phyloP scores from a whole-genome alignment of 2,113 vertebrate species.

The Tachuris rubrigastra region DNA sequence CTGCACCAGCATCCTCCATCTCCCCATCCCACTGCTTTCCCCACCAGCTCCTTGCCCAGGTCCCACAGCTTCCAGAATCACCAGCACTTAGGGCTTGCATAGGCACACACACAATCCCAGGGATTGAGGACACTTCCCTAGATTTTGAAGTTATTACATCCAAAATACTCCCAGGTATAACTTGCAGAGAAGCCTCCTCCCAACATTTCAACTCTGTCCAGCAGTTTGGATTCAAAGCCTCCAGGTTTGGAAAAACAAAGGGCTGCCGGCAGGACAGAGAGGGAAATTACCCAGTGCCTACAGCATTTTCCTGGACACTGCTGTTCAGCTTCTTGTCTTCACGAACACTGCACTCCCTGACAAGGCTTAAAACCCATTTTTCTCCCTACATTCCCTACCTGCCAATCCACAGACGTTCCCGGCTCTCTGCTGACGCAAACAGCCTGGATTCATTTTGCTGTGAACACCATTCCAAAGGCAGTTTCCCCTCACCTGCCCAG shows the following conservation, averaged over 20 bases:
- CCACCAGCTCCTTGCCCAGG: neutral
- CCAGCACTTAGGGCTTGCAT: neutral
- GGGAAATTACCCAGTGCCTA: neutral
- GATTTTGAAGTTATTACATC: neutral
- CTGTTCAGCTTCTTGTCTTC: neutral
- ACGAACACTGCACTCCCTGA: neutral
- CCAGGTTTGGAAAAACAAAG: neutral
- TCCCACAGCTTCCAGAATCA: neutral
- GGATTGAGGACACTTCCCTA: neutral
- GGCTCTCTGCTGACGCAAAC: neutral
- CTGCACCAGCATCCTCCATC: neutral
- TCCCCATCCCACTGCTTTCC: neutral
- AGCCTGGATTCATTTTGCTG: neutral
- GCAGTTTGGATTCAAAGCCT: neutral
- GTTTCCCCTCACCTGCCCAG: neutral
- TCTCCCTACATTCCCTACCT: neutral
- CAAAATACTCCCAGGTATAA: neutral
- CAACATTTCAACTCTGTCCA: neutral
- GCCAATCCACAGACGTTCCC: neutral
- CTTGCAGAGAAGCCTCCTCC: neutral
- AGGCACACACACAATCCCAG: accelerated
- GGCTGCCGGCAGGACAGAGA: neutral
- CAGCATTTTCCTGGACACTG: neutral
- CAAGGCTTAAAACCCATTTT: conserved; percentile 33
- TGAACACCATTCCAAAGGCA: neutral